Conservation (phyloP, 35 echinoderm and acorn worm genomes). For the Ophioderma brevispina region DNA sequence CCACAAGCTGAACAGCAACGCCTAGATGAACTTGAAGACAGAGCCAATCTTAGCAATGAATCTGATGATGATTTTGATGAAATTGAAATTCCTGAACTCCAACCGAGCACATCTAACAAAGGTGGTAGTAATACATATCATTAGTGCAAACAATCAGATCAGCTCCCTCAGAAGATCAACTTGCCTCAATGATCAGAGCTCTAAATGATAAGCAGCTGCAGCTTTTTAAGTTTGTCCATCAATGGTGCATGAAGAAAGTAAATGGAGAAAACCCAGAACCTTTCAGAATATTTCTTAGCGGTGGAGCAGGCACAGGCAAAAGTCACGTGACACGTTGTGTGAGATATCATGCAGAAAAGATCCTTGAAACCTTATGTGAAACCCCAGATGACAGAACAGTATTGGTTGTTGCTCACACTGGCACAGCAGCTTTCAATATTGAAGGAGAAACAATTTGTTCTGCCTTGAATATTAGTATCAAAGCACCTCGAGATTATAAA, state of each 20-base stretch:
- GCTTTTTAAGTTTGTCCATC: conserved; percentile 22
- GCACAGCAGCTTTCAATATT: not conserved
- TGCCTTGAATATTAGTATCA: conserved; percentile 57
- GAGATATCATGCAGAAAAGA: not conserved
- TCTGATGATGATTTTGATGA: no score
- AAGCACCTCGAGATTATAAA: no score
- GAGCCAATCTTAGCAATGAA: not conserved
- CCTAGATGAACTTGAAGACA: not conserved
- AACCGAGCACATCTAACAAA: not conserved
- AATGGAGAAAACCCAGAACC: conserved; percentile 35
- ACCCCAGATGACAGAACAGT: conserved; percentile 48
- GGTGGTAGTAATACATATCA: not conserved
- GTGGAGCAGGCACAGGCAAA: conserved; percentile 53
- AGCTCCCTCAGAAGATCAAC: not conserved
- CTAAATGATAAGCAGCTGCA: conserved; percentile 14
- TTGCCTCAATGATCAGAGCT: not conserved
- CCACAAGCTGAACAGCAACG: not conserved
- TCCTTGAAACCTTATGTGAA: not conserved
- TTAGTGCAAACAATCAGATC: not conserved
- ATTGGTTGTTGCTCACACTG: conserved; percentile 57
- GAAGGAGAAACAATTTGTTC: conserved; percentile 32
- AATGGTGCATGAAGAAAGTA: no score
- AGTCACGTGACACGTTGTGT: conserved; percentile 44
- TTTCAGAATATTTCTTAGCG: conserved; percentile 30
- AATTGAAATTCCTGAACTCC: not conserved